Percentiles rank a stretch among this genome's conserved stretches.
Evolutionary conservation across 2,113 vertebrate species (phyloP).

Genomic region (Prochilodus magdalenae): DNA sequence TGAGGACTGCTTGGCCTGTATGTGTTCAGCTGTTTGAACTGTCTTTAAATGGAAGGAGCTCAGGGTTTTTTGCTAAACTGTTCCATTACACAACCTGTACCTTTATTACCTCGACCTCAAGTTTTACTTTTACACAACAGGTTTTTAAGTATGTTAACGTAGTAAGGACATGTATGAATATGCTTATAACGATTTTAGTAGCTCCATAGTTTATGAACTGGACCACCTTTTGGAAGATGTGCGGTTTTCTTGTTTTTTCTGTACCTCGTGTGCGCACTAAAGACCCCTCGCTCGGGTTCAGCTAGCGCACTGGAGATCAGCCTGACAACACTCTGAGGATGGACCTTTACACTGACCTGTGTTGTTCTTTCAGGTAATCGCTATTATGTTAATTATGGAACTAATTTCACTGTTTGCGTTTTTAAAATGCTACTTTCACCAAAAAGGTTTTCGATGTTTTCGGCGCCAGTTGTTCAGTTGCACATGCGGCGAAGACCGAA

Average conservation of each 20-base stretch:
- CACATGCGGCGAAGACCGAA: not conserved
- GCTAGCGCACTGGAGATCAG: too few species aligned
- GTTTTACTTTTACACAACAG: not conserved
- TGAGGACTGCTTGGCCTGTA: not conserved
- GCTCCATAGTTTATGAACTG: too few species aligned
- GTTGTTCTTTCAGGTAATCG: slow-evolving; percentile 65
- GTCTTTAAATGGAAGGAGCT: not conserved
- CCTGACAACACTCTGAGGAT: slow-evolving; percentile 31
- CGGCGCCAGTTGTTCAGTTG: not conserved
- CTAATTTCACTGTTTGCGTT: not conserved
- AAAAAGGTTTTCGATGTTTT: not conserved
- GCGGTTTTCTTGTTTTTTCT: not conserved
- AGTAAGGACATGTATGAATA: not conserved
- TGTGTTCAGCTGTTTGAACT: not conserved
- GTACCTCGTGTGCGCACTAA: not conserved
- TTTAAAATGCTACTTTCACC: not conserved
- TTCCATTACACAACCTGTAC: not conserved
- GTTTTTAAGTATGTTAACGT: not conserved
- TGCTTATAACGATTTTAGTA: too few species aligned
- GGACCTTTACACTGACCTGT: slow-evolving; percentile 63
- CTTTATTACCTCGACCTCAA: not conserved
- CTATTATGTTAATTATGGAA: not conserved
- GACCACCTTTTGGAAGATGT: not conserved
- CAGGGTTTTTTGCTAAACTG: not conserved
- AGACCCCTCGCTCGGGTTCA: not conserved